Conservation (phyloP, 1,140 invertebrate genomes). For the Pachyrhynchus sulphureomaculatus region DNA sequence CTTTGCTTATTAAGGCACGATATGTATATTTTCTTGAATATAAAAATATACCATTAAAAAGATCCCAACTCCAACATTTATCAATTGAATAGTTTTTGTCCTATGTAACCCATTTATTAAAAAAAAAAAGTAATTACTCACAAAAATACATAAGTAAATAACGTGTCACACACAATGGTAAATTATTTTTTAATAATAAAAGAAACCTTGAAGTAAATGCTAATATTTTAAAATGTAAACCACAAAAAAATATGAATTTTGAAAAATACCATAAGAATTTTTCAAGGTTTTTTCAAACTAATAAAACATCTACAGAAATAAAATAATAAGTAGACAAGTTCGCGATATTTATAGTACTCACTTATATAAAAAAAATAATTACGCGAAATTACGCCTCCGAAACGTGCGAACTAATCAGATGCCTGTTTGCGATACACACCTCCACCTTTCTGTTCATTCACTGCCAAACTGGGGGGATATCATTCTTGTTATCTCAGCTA, state of each 20-base stretch:
- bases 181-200: not conserved
- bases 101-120: too few species aligned
- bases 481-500: not conserved
- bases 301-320: not conserved
- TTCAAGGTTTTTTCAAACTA: constrained; percentile 3
- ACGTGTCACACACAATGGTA: too few species aligned
- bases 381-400: constrained; percentile 11
- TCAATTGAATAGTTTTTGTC: too few species aligned
- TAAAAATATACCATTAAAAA: too few species aligned
- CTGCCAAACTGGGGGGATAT: not conserved
- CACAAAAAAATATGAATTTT: not conserved
- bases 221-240: not conserved
- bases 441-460: constrained; percentile 13
- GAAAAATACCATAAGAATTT: not conserved
- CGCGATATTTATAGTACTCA: not conserved
- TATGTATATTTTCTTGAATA: too few species aligned
- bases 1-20: too few species aligned
- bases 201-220: not conserved
- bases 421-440: constrained; percentile 7
- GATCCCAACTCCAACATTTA: too few species aligned
- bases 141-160: too few species aligned
- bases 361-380: constrained; percentile 11
- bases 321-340: not conserved
- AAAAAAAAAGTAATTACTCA: too few species aligned
- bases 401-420: not conserved